Percentiles rank a stretch among this genome's conserved stretches.
These are phyloP conservation scores for Odontamblyopus lacepedii DNA, from an alignment of 2,797 vertebrate species.

Conservation along the genomic window DNA sequence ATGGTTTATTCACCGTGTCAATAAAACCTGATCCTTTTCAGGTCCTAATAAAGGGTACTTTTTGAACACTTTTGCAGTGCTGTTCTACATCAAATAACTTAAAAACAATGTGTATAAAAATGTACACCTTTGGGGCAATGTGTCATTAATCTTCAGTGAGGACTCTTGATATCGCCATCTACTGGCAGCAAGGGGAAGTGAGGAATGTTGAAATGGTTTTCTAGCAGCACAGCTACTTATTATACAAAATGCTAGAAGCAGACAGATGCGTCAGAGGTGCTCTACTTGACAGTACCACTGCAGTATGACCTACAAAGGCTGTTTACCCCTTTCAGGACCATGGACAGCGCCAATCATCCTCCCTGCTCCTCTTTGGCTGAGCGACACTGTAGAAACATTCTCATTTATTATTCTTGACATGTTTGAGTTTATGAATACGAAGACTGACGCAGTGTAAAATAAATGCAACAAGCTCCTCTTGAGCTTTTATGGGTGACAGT, in stretches of 20 bases:
- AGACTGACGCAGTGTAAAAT: not conserved
- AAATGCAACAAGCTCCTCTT: slow-evolving; percentile 4
- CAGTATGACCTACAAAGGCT: too few relatives aligned
- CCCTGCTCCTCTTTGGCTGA: not conserved
- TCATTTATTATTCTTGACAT: slow-evolving; percentile 2
- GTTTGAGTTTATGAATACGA: slow-evolving; percentile 3
- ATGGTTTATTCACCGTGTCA: too few relatives aligned
- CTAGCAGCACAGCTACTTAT: too few relatives aligned
- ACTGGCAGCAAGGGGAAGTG: too few relatives aligned
- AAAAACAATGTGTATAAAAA: too few relatives aligned
- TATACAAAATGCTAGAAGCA: too few relatives aligned
- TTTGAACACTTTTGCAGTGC: too few relatives aligned
- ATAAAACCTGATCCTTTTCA: not conserved
- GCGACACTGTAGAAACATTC: not conserved
- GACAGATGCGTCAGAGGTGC: not conserved
- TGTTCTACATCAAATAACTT: too few relatives aligned
- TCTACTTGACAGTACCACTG: not conserved
- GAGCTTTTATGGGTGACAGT: not conserved
- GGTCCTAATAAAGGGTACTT: not conserved
- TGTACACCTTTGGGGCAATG: too few relatives aligned
- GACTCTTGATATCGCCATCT: too few relatives aligned
- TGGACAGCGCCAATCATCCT: not conserved
- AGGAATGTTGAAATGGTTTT: too few relatives aligned
- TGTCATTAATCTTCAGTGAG: too few relatives aligned
- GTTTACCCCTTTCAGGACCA: not conserved